These are phyloP conservation scores for Cryptus armator DNA, from an alignment of 2,888 invertebrate species.

Conservation along the genomic window DNA sequence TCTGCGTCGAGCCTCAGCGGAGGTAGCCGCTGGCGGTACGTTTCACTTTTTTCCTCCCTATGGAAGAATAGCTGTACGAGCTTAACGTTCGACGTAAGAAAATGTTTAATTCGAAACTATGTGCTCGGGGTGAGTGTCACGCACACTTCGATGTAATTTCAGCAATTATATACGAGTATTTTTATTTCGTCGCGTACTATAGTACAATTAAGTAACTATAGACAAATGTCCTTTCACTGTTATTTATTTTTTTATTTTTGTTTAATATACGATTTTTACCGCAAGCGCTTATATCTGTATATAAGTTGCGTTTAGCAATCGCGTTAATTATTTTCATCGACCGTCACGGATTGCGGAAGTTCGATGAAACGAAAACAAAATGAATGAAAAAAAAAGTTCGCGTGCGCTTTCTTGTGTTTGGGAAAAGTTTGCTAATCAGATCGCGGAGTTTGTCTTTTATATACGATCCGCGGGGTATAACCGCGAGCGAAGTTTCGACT, in stretches of 20 bases:
- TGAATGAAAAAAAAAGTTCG: slow-evolving; percentile 29
- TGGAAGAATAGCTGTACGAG: not conserved
- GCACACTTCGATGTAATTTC: not conserved
- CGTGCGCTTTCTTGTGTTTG: slow-evolving; percentile 70
- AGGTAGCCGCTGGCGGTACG: not conserved
- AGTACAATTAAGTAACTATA: too few relatives aligned
- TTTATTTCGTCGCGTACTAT: not conserved
- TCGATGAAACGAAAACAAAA: not conserved
- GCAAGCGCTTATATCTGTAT: too few relatives aligned
- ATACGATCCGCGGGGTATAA: slow-evolving; percentile 70
- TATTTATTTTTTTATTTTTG: too few relatives aligned
- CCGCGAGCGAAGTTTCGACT: slow-evolving; percentile 49
- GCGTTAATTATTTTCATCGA: not conserved
- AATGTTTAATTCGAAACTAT: not conserved
- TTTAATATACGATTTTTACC: too few relatives aligned
- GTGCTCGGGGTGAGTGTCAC: not conserved
- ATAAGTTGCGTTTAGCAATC: not conserved
- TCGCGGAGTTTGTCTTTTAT: slow-evolving; percentile 83
- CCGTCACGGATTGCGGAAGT: slow-evolving; percentile 2
- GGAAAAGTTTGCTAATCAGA: slow-evolving; percentile 80
- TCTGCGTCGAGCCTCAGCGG: not conserved
- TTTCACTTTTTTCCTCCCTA: not conserved
- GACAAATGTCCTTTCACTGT: too few relatives aligned
- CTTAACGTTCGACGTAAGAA: not conserved
- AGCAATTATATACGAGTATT: not conserved